phyloP scores from a whole-genome alignment of 2,113 vertebrate species.

The Beaufortia kweichowensis region DNA sequence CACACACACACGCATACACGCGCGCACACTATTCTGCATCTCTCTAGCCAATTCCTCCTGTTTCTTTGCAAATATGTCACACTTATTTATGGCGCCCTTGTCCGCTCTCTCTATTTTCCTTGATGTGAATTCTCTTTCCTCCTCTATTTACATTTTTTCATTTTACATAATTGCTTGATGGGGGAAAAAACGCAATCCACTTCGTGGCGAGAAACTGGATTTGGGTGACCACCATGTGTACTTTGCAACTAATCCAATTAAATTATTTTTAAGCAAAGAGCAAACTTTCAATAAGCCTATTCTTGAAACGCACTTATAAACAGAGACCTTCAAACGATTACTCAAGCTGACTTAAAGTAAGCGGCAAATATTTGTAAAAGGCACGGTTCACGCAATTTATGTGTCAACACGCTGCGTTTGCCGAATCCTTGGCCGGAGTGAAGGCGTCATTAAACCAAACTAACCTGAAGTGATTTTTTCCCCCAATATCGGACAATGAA shows the following conservation, averaged over 20 bases:
- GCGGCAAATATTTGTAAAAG: constrained; percentile 53
- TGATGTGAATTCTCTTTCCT: constrained; percentile 24
- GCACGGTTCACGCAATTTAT: constrained; percentile 17
- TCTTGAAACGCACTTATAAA: constrained; percentile 36
- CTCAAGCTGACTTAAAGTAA: constrained; percentile 41
- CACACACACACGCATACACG: not conserved
- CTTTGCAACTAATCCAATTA: constrained; percentile 34
- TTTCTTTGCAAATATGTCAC: constrained; percentile 40
- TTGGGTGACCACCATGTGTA: constrained; percentile 26
- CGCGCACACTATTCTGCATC: constrained; percentile 40
- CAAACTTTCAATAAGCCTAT: constrained; percentile 39
- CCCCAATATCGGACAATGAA: constrained; percentile 27
- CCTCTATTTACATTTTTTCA: constrained; percentile 29
- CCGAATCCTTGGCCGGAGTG: not conserved
- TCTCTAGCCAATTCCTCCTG: constrained; percentile 15
- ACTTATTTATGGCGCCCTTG: constrained; percentile 45
- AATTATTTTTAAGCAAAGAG: constrained; percentile 39
- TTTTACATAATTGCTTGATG: constrained; percentile 48
- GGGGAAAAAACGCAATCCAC: constrained; percentile 39
- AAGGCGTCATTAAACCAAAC: constrained; percentile 9
- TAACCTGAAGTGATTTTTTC: not conserved
- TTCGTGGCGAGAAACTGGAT: constrained; percentile 22
- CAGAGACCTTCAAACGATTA: constrained; percentile 36
- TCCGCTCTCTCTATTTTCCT: constrained; percentile 32
- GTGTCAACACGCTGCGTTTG: constrained; percentile 23